Base-by-base conservation (phyloP, 2,888 invertebrate species). In the Ectobius pallidus region DNA sequence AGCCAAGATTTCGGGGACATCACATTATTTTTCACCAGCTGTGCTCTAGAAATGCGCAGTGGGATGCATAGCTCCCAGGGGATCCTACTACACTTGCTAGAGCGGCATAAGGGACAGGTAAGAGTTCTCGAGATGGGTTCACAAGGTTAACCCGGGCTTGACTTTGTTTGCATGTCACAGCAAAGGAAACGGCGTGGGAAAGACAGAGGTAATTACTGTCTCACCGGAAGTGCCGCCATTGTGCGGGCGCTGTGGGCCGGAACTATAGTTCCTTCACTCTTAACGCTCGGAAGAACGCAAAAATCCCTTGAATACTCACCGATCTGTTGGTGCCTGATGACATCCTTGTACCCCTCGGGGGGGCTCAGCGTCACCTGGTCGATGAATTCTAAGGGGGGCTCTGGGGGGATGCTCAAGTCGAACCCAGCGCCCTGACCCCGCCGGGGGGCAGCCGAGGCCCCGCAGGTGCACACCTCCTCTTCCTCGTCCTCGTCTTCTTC, bases 261-360 rank as follows among this genome's bases (percentile, higher is more conserved):
- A 34, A 63, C 63, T 42, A 11, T 42, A 52, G 52, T 52, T 52
- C 52, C 52, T 52, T 52, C 25, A 52, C 25, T 52, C 20, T 20
- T 52, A 25, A 20, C 52, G 52, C 52, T 52, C 11, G 7, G 3
- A 14, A 52, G 18, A 52, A n/a, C n/a, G n/a, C n/a, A n/a, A n/a
- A n/a, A n/a, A n/a, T n/a, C n/a, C n/a, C n/a, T n/a, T n/a, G n/a
- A n/a, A n/a, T n/a, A n/a, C n/a, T n/a, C n/a, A n/a, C n/a, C n/a
- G n/a, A n/a, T n/a, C 2, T 69, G 55, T 7, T 71, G 70, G n/a
- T 67, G 67, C 20, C 44, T 44, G 20, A 69, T 69, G 32, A 69
- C 87, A 81, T 95, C 95, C 83, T 95, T 95, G 85, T 95, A 95
- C 11, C 95, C 95, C 81, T 95, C 95, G 14, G 95, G 95, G 27